Percentiles rank a stretch among this genome's conserved stretches.
Evolutionary conservation across 2,888 invertebrate genomes (phyloP).

Genomic region (Mythimna loreyi): DNA sequence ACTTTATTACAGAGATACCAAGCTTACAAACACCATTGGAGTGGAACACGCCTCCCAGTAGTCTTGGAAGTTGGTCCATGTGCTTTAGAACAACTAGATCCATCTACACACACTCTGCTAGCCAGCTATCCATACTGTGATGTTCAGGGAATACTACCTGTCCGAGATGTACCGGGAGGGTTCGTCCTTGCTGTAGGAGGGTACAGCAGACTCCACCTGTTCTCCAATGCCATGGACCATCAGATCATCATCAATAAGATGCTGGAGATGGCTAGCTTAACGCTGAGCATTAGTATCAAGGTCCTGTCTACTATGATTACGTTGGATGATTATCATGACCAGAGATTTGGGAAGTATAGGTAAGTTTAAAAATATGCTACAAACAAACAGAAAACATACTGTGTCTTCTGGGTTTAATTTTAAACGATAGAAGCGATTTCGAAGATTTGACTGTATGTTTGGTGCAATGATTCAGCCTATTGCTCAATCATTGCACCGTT

Average conservation of each 20-base stretch:
- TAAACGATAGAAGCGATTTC: no score
- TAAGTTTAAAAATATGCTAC: conserved; percentile 72
- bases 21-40: conserved; percentile 99
- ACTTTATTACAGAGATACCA: conserved; percentile 93
- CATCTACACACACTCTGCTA: conserved; percentile 95
- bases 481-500: no score
- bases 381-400: no score
- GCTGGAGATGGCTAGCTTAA: conserved; percentile 95
- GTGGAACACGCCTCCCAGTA: conserved; percentile 96
- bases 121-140: conserved; percentile 91
- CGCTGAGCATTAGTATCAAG: conserved; percentile 96
- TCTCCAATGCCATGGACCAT: conserved; percentile 95
- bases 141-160: conserved; percentile 90
- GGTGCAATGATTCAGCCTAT: no score
- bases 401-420: no score
- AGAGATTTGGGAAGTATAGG: conserved; percentile 98
- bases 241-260: conserved; percentile 97
- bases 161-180: conserved; percentile 97
- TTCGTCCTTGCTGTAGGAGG: conserved; percentile 98
- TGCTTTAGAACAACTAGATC: conserved; percentile 97
- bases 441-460: no score
- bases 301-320: conserved; percentile 95
- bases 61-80: conserved; percentile 98
- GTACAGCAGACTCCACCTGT: conserved; percentile 97
- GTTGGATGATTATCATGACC: conserved; percentile 96